Percentiles rank a stretch among this genome's conserved stretches.
phyloP scores from a whole-genome alignment of 1,140 invertebrate species.

The Lepidostoma basale region DNA sequence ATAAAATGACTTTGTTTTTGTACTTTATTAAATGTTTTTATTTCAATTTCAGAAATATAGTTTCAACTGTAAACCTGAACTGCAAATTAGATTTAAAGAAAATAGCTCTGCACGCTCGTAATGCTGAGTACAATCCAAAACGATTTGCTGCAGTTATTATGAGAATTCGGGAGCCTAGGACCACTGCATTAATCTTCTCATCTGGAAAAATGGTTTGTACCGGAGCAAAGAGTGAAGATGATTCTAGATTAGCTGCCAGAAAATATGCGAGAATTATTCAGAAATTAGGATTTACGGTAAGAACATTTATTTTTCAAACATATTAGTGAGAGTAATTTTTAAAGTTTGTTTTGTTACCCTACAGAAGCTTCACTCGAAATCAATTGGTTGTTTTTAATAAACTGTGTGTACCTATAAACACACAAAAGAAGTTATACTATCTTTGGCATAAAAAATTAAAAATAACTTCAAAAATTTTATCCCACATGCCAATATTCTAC shows the following conservation, averaged over 20 bases:
- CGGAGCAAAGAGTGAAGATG: slow-evolving; percentile 98
- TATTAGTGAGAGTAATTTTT: slow-evolving; percentile 22
- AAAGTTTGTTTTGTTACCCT: no score
- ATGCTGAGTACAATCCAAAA: slow-evolving; percentile 99
- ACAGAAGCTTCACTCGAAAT: no score
- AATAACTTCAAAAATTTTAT: no score
- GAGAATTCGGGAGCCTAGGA: slow-evolving; percentile 97
- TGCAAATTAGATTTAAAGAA: slow-evolving; percentile 96
- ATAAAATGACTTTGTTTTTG: background rate
- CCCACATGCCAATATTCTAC: no score
- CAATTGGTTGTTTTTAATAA: no score
- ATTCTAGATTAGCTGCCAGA: slow-evolving; percentile 93
- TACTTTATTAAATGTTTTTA: slow-evolving; percentile 30
- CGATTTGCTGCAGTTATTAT: slow-evolving; percentile 99
- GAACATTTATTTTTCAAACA: slow-evolving; percentile 47
- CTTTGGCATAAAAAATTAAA: no score
- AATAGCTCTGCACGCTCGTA: slow-evolving; percentile 97
- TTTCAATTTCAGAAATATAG: slow-evolving; percentile 81
- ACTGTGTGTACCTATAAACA: no score
- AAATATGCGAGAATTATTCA: slow-evolving; percentile 99
- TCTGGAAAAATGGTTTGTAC: slow-evolving; percentile 99
- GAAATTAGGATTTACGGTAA: slow-evolving; percentile 93
- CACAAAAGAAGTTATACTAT: no score
- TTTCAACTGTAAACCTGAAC: slow-evolving; percentile 96
- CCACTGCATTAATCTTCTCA: slow-evolving; percentile 98